These are phyloP conservation scores for Pelodiscus sinensis DNA, from an alignment of 2,113 vertebrate genomes.

Conservation along the genomic window DNA sequence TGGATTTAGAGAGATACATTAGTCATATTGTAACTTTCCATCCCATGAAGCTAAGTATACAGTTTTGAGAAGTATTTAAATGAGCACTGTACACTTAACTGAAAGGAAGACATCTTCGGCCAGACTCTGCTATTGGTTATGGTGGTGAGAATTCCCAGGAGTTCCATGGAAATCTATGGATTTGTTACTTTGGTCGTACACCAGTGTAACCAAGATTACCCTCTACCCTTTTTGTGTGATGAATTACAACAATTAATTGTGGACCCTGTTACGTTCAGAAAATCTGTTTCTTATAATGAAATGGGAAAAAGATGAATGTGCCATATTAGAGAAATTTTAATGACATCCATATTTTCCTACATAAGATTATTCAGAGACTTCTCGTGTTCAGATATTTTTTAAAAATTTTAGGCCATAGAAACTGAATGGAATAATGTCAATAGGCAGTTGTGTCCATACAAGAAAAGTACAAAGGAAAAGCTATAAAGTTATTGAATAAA, in stretches of 20 bases:
- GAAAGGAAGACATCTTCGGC: not conserved
- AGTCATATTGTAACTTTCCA: not conserved
- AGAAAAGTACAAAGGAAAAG: not conserved
- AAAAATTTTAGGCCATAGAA: not conserved
- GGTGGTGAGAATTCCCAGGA: not conserved
- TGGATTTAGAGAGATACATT: not conserved
- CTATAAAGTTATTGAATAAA: not conserved
- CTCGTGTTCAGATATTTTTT: not conserved
- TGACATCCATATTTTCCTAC: rapidly evolving
- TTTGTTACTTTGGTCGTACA: not conserved
- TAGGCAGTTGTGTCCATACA: not conserved
- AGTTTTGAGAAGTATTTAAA: not conserved
- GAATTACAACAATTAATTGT: not conserved
- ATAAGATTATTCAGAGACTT: not conserved
- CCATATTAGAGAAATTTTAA: not conserved
- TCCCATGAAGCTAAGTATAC: not conserved
- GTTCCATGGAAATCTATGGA: not conserved
- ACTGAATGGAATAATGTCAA: not conserved
- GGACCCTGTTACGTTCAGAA: not conserved
- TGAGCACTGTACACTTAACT: not conserved
- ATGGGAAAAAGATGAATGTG: not conserved
- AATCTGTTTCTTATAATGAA: not conserved
- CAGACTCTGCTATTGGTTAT: not conserved
- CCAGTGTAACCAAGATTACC: not conserved
- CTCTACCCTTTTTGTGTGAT: not conserved